phyloP scores from a whole-genome alignment of 2,113 vertebrate genomes.

The Diphyllodes magnificus region DNA sequence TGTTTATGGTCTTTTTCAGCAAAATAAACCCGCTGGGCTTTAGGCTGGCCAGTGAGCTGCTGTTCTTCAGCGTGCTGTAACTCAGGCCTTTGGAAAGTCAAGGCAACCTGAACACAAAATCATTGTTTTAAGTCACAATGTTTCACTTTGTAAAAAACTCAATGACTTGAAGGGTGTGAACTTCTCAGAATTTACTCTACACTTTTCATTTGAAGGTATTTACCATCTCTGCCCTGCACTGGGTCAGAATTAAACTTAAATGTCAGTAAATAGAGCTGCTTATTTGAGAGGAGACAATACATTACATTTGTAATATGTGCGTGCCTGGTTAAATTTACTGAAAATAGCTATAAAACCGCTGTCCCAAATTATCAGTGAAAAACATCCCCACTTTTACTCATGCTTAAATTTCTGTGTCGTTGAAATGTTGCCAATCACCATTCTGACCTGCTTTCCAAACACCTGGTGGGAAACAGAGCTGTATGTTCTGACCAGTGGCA shows the following conservation, averaged over 20 bases:
- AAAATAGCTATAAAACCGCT: not conserved
- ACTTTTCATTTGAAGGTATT: not conserved
- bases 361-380: not conserved
- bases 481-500: not conserved
- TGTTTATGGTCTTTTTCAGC: not conserved
- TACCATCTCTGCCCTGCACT: not conserved
- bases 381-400: not conserved
- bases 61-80: not conserved
- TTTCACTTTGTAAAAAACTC: not conserved
- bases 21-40: not conserved
- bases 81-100: not conserved
- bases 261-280: not conserved
- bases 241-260: not conserved
- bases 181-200: not conserved
- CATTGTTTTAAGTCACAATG: not conserved
- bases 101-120: not conserved
- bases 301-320: not conserved
- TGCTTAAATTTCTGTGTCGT: not conserved
- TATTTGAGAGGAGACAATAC: not conserved
- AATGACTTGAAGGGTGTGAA: not conserved
- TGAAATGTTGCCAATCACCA: fast-evolving
- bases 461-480: not conserved
- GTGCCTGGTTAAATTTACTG: not conserved
- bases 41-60: not conserved
- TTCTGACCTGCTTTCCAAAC: not conserved